These are phyloP conservation scores for Ptyas mucosa DNA, from an alignment of 2,113 vertebrate species.

Conservation along the genomic window DNA sequence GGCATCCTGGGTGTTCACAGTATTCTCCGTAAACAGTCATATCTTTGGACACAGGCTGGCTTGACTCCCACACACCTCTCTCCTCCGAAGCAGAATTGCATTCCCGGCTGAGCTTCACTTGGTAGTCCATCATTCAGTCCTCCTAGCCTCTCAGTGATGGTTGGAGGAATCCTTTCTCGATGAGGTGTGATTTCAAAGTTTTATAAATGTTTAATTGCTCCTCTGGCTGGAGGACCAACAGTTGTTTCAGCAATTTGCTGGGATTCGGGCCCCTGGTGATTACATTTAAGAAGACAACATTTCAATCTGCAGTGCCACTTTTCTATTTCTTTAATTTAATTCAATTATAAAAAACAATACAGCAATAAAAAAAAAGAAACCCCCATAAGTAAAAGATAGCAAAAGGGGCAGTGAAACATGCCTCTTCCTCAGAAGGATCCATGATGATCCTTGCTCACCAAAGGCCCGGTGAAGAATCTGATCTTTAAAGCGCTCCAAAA, in stretches of 20 bases:
- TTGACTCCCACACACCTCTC: constrained; percentile 18
- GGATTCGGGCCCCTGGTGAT: constrained; percentile 89
- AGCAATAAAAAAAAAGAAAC: not conserved
- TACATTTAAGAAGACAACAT: constrained; percentile 7
- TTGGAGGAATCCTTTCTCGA: constrained; percentile 83
- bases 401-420: not conserved
- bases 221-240: constrained; percentile 88
- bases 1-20: constrained; percentile 58
- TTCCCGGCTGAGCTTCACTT: constrained; percentile 34
- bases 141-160: constrained; percentile 63
- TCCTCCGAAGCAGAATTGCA: constrained; percentile 23
- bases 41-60: constrained; percentile 37
- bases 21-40: constrained; percentile 54
- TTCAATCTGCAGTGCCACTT: not conserved
- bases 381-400: not conserved
- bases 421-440: not conserved
- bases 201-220: constrained; percentile 90
- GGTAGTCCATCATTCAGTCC: not conserved
- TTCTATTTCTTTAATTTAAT: not conserved
- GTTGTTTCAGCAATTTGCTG: constrained; percentile 90
- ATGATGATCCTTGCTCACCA: not conserved
- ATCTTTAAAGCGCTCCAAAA: not conserved
- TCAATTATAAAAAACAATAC: not conserved
- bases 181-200: constrained; percentile 81
- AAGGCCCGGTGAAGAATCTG: not conserved